Percentiles rank a stretch among this genome's conserved stretches.
These are phyloP conservation scores for Microplitis deprimator DNA, from an alignment of 2,888 invertebrate genomes.

Conservation along the genomic window DNA sequence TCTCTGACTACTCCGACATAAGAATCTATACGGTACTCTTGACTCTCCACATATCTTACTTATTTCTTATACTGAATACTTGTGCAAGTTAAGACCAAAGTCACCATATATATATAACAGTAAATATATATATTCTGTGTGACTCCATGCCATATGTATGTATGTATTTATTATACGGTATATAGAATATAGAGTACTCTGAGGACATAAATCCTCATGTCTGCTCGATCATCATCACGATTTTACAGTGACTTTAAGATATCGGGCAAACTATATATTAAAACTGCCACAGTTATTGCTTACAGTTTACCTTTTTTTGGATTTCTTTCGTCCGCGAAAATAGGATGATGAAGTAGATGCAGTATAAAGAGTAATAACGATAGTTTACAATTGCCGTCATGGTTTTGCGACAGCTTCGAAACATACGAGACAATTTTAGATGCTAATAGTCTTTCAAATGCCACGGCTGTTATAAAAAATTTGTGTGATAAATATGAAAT, in stretches of 20 bases:
- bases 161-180: slow-evolving; percentile 15
- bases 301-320: not conserved
- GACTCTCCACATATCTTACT: slow-evolving; percentile 35
- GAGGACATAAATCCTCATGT: slow-evolving; percentile 35
- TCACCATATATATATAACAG: slow-evolving; percentile 29
- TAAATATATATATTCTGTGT: slow-evolving; percentile 23
- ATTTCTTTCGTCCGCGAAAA: not conserved
- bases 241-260: slow-evolving; percentile 9
- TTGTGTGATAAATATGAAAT: too few relatives aligned
- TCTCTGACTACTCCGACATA: slow-evolving; percentile 35
- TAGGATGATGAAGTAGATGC: not conserved
- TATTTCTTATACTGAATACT: slow-evolving; percentile 26
- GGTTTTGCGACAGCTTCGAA: too few relatives aligned
- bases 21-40: slow-evolving; percentile 47
- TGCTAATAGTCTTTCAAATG: too few relatives aligned
- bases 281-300: not conserved
- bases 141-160: not conserved
- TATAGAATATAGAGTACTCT: slow-evolving; percentile 22
- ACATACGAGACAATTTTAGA: too few relatives aligned
- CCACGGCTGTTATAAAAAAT: too few relatives aligned
- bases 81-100: not conserved
- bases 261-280: not conserved
- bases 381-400: not conserved
- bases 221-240: slow-evolving; percentile 35
- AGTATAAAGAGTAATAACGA: not conserved